Percentiles rank a stretch among this genome's conserved stretches.
phyloP scores from a whole-genome alignment of 2,888 invertebrate species.

The Caradrina kadenii region DNA sequence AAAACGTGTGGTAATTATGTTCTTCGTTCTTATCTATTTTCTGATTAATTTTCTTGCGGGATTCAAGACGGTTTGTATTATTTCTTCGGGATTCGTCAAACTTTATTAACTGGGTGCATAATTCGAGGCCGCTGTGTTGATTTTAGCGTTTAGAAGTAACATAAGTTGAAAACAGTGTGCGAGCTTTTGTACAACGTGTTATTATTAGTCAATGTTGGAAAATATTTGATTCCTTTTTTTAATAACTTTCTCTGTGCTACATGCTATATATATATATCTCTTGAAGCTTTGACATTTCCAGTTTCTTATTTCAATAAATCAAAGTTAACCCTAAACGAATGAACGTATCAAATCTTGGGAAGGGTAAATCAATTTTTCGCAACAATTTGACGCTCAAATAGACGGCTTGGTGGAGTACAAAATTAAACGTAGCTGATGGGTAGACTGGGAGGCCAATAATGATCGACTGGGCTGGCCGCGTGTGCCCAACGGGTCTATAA shows the following conservation, averaged over 20 bases:
- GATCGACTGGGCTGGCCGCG: conserved; percentile 63
- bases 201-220: conserved; percentile 5
- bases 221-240: background rate
- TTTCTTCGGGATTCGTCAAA: background rate
- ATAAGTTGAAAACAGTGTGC: background rate
- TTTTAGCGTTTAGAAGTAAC: background rate
- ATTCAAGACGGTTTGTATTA: background rate
- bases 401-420: conserved; percentile 72
- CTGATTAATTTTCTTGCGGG: background rate
- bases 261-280: background rate
- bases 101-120: background rate
- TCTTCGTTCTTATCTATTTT: background rate
- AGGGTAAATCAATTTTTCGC: conserved; percentile 54
- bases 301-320: background rate
- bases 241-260: background rate
- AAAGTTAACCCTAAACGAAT: background rate
- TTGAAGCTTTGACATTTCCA: background rate
- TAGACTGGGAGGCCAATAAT: conserved; percentile 71
- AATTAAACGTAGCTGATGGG: conserved; percentile 74
- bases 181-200: conserved; percentile 7
- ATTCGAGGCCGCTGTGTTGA: background rate
- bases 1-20: too few species aligned
- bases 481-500: conserved; percentile 36
- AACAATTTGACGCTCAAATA: conserved; percentile 76
- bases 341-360: conserved; percentile 14